Conservation (phyloP, 2,888 invertebrate species). For the Coecobrya sp. region DNA sequence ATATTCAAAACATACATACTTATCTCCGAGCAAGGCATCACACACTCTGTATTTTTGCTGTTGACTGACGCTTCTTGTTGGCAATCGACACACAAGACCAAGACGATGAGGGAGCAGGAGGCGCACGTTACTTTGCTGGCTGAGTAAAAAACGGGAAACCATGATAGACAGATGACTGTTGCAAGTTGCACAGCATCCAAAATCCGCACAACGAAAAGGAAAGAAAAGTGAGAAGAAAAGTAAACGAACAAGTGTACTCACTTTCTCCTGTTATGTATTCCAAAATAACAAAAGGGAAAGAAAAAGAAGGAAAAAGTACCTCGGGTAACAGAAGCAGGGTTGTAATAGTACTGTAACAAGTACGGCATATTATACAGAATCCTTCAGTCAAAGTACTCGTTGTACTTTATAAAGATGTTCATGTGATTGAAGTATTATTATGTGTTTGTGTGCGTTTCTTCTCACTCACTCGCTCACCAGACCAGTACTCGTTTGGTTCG, state of each 20-base stretch:
- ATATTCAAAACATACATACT: conserved; percentile 28
- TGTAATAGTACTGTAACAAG: background rate
- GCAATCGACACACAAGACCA: conserved; percentile 36
- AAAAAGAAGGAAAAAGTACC: background rate
- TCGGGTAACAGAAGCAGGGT: background rate
- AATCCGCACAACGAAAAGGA: conserved; percentile 6
- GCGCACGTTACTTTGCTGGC: conserved; percentile 31
- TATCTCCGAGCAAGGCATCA: conserved; percentile 19
- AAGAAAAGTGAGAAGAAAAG: conserved; percentile 45
- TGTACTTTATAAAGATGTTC: conserved; percentile 66
- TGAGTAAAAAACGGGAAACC: conserved; percentile 59
- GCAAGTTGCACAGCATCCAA: conserved; percentile 69
- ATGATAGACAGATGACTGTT: conserved; percentile 75
- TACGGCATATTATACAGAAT: background rate
- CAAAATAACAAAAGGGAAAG: conserved; percentile 42
- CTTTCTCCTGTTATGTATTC: conserved; percentile 37
- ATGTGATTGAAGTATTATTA: conserved; percentile 59
- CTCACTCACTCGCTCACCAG: conserved; percentile 24
- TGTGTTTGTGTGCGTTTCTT: conserved; percentile 54
- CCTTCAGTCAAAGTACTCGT: background rate
- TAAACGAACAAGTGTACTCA: conserved; percentile 62
- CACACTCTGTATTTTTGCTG: conserved; percentile 35
- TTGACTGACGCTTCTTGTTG: conserved; percentile 64
- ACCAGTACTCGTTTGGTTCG: conserved; percentile 56
- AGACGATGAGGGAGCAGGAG: conserved; percentile 34